Conservation (phyloP, 2,888 invertebrate species). For the Drosophila mimetica region DNA sequence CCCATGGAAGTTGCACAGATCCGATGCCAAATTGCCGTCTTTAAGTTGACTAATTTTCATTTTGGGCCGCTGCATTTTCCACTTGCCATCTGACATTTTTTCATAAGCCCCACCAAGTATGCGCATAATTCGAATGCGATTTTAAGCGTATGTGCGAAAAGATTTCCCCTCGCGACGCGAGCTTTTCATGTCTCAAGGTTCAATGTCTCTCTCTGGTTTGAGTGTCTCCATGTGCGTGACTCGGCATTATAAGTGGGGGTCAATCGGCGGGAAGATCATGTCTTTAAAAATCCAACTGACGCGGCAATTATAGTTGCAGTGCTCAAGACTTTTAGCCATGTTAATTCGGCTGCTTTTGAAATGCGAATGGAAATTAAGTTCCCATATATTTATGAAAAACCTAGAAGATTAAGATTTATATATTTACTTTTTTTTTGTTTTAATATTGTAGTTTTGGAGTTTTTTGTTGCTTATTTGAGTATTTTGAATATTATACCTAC, state of each 20-base stretch:
- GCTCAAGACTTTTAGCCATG: constrained; percentile 3
- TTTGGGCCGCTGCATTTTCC: constrained; percentile 55
- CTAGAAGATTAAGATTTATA: too few species aligned
- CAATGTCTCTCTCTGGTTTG: constrained; percentile 36
- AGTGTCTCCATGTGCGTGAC: constrained; percentile 32
- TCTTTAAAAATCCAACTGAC: constrained; percentile 7
- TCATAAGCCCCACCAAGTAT: constrained; percentile 44
- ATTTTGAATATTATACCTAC: too few species aligned
- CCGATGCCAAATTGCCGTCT: constrained; percentile 48
- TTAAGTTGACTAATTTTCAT: constrained; percentile 69
- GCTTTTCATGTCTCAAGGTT: constrained; percentile 30
- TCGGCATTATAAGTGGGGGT: constrained; percentile 18
- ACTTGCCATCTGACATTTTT: constrained; percentile 27
- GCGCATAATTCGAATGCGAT: constrained; percentile 52
- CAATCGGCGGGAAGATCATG: constrained; percentile 20
- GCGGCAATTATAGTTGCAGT: constrained; percentile 24
- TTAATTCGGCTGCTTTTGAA: background rate
- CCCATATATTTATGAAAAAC: too few species aligned
- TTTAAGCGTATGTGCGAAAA: constrained; percentile 63
- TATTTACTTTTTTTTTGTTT: too few species aligned
- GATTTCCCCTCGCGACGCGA: background rate
- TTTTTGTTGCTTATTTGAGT: too few species aligned
- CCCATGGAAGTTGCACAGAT: constrained; percentile 22
- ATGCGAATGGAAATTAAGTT: background rate
- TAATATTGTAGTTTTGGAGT: too few species aligned